Conservation (phyloP, 2,113 vertebrate genomes). For the Anthoscopus minutus region DNA sequence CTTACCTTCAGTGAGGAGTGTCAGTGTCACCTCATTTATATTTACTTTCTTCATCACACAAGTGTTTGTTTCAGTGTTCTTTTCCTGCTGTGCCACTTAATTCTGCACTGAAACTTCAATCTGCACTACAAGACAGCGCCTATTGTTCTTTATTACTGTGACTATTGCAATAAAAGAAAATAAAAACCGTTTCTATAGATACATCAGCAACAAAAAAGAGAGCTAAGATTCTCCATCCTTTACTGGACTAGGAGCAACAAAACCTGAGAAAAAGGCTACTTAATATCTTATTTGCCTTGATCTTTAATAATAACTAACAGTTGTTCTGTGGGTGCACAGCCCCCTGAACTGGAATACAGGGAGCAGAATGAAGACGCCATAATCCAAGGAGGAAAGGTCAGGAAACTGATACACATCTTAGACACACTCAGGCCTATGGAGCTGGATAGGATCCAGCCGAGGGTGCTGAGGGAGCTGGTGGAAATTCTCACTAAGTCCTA, state of each 20-base stretch:
- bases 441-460: neutral
- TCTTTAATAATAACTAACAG: neutral
- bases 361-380: neutral
- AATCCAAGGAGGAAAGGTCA: neutral
- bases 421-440: neutral
- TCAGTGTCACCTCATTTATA: neutral
- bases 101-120: neutral
- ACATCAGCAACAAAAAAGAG: neutral
- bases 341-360: neutral
- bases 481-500: neutral
- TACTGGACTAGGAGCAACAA: neutral
- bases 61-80: accelerated
- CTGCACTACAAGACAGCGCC: neutral
- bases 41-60: neutral
- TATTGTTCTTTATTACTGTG: neutral
- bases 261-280: neutral
- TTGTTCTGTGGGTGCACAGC: neutral
- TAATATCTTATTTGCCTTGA: neutral
- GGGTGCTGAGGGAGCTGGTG: neutral
- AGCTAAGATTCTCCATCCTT: neutral
- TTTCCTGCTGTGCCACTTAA: neutral
- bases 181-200: neutral
- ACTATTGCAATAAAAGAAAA: neutral
- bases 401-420: neutral
- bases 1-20: neutral